phyloP scores from a whole-genome alignment of 2,888 invertebrate genomes.

The Hirtodrosophila confusa region DNA sequence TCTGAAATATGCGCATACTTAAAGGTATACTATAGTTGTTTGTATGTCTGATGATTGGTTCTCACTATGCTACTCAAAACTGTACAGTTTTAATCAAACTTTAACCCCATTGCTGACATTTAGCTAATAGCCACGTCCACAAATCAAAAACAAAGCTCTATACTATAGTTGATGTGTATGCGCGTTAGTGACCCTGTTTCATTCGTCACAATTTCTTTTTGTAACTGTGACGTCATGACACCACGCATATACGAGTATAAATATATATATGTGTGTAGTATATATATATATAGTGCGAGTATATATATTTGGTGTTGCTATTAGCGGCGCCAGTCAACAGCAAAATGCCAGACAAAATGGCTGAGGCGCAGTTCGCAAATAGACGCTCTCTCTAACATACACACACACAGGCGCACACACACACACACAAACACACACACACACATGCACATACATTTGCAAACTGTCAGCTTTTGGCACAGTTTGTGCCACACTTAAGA shows the following conservation, averaged over 20 bases:
- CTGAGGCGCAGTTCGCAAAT: slow-evolving; percentile 44
- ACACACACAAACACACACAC: background rate
- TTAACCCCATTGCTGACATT: no score
- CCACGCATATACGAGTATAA: background rate
- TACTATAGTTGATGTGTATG: no score
- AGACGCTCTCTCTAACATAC: background rate
- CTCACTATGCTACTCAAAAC: no score
- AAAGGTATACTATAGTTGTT: no score
- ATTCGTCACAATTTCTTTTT: no score
- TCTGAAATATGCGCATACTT: no score
- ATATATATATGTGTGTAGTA: background rate
- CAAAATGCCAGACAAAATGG: slow-evolving; percentile 47
- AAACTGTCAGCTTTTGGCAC: slow-evolving; percentile 49
- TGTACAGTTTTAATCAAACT: no score
- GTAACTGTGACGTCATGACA: background rate
- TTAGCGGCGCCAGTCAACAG: slow-evolving; percentile 45
- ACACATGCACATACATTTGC: slow-evolving; percentile 10
- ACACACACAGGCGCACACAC: slow-evolving; percentile 3
- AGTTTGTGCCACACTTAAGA: slow-evolving; percentile 33
- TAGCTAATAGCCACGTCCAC: no score
- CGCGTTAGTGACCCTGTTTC: no score
- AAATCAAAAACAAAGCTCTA: no score
- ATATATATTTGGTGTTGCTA: slow-evolving; percentile 1
- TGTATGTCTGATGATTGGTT: no score
- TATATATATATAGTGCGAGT: background rate